These are phyloP conservation scores for Isoperla grammatica DNA, from an alignment of 2,888 invertebrate genomes.

Conservation along the genomic window DNA sequence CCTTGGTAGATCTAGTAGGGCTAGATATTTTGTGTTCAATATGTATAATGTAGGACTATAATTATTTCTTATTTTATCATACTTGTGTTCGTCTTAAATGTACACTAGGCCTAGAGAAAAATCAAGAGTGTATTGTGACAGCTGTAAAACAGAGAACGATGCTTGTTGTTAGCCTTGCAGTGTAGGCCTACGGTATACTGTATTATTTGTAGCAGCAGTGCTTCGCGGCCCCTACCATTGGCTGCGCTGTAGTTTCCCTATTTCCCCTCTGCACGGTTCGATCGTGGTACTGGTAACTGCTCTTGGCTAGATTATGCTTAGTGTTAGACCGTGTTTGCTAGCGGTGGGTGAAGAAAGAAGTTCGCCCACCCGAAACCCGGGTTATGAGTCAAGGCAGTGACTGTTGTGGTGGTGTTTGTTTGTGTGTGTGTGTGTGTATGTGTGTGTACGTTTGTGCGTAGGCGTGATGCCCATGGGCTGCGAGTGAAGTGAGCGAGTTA, in stretches of 20 bases:
- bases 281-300: not conserved
- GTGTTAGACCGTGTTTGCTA: slow-evolving; percentile 6
- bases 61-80: too few relatives aligned
- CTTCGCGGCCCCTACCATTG: slow-evolving; percentile 37
- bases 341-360: slow-evolving; percentile 14
- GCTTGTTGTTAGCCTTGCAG: too few relatives aligned
- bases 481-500: not conserved
- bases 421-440: slow-evolving; percentile 11
- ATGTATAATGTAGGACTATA: too few relatives aligned
- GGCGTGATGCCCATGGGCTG: not conserved
- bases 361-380: slow-evolving; percentile 15
- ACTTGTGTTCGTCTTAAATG: too few relatives aligned
- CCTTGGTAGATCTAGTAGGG: too few relatives aligned
- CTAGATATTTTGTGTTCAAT: too few relatives aligned
- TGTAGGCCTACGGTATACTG: too few relatives aligned
- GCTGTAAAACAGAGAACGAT: too few relatives aligned
- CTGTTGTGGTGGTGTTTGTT: slow-evolving; percentile 7
- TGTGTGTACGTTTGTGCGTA: slow-evolving; percentile 14
- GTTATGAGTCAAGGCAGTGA: not conserved
- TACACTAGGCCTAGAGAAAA: too few relatives aligned
- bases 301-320: not conserved
- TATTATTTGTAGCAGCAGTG: slow-evolving; percentile 29
- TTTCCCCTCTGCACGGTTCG: not conserved
- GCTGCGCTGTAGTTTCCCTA: slow-evolving; percentile 30
- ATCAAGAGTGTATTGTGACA: too few relatives aligned